Percentiles rank a stretch among this genome's conserved stretches.
Conservation (phyloP, 2,888 invertebrate species). For the Pteria penguin region DNA sequence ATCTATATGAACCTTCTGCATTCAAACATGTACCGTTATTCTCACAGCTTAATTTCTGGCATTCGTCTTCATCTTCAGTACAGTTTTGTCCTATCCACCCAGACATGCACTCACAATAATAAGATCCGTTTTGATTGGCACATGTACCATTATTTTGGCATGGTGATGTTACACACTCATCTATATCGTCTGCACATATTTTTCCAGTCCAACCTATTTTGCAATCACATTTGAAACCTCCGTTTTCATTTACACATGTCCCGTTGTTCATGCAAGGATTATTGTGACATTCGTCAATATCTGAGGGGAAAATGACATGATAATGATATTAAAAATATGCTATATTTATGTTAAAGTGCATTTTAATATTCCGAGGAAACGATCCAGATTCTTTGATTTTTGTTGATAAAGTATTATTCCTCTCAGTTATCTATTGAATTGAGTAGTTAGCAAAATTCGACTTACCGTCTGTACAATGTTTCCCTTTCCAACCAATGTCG, state of each 20-base stretch:
- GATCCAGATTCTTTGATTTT: not conserved
- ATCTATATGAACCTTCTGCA: conserved; percentile 52
- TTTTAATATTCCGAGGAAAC: not conserved
- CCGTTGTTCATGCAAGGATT: conserved; percentile 9
- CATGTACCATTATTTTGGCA: conserved; percentile 17
- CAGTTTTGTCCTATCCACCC: conserved; percentile 12
- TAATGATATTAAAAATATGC: not conserved
- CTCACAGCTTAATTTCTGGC: conserved; percentile 50
- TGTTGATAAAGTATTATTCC: no score
- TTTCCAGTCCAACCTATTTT: not conserved
- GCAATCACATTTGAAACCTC: conserved; percentile 10
- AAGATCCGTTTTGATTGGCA: conserved; percentile 7
- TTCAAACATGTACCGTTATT: conserved; percentile 56
- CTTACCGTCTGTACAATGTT: conserved; percentile 37
- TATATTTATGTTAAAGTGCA: no score
- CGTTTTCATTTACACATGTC: not conserved
- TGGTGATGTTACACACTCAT: conserved; percentile 4
- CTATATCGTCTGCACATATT: conserved; percentile 2
- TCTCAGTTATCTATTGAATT: no score
- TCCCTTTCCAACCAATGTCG: conserved; percentile 36
- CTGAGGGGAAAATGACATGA: no score
- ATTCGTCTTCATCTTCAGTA: conserved; percentile 61
- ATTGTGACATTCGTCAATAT: conserved; percentile 19
- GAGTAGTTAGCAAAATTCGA: no score
- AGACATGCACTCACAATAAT: not conserved